Percentiles rank a stretch among this genome's conserved stretches.
Evolutionary conservation across 1,140 invertebrate species (phyloP).

Genomic region (Tetraneura akinire): DNA sequence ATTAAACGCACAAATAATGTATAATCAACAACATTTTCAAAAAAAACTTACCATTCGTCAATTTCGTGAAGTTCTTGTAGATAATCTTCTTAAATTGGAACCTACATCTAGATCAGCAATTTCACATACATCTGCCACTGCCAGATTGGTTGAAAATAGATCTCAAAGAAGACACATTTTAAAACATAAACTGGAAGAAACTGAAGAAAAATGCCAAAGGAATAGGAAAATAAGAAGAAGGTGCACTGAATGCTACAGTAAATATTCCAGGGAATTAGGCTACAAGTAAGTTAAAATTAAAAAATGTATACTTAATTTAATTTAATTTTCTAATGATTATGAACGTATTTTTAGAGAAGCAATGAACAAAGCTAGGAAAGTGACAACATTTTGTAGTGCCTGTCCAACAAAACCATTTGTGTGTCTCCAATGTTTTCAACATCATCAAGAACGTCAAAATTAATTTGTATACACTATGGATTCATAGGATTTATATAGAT

Average conservation of each 20-base stretch:
- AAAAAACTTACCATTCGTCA: conserved; percentile 25
- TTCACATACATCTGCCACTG: not conserved
- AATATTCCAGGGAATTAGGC: not conserved
- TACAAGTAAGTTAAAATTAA: not conserved
- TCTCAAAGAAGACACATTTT: not conserved
- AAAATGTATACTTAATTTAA: no score
- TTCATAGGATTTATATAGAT: not conserved
- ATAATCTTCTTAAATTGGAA: conserved; percentile 1
- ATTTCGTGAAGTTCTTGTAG: conserved; percentile 14
- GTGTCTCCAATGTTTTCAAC: not conserved
- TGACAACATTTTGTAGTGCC: not conserved
- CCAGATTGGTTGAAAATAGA: not conserved
- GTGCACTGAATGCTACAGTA: conserved; percentile 13
- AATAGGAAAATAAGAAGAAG: conserved; percentile 25
- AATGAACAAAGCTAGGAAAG: not conserved
- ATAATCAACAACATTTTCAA: not conserved
- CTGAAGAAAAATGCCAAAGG: not conserved
- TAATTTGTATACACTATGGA: not conserved
- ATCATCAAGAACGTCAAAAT: not conserved
- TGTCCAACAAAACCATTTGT: not conserved
- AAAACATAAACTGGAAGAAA: conserved; percentile 8
- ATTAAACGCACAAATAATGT: conserved; percentile 4
- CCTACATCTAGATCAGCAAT: not conserved
- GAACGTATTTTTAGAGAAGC: not conserved
- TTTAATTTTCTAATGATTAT: not conserved